Evolutionary conservation across 64 coral and sea anemone genomes (phyloP), one percentile per base, ranked within the genome.

Genomic region (Catalaphyllia jardinei): DNA sequence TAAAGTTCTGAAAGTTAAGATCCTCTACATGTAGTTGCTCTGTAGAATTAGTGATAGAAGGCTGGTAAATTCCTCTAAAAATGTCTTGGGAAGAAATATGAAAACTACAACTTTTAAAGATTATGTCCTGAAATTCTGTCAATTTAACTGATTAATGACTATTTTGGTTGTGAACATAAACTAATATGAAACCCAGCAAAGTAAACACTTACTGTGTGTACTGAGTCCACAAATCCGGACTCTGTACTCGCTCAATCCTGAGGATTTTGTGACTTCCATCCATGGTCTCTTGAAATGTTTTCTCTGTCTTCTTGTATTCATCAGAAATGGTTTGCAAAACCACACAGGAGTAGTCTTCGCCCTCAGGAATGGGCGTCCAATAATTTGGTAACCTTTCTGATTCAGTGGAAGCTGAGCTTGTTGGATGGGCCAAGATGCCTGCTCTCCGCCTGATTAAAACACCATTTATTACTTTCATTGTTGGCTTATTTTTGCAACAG

Each of bases 221-320:
- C 13, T 39, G 31, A 11, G 31, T 89, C 94, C 94, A 96, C 19
- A 96, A 79, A 79, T 90, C 91, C 10, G 28, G 76, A 52, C 90
- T 96, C 52, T 96, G 94, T 16, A 96, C 89, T 67, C 90, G 80
- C 38, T 96, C 86, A 42, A 96, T 96, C 54, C 55, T 86, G n/a
- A 89, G 11, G 60, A 96, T 92, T 8, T 52, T 83, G 77, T 75
- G 82, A n/a, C n/a, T n/a, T n/a, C n/a, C n/a, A n/a, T n/a, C n/a
- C n/a, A n/a, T n/a, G n/a, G n/a, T n/a, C n/a, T n/a, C n/a, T n/a
- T n/a, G n/a, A n/a, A n/a, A n/a, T n/a, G n/a, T n/a, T n/a, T n/a
- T n/a, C n/a, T n/a, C n/a, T n/a, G n/a, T n/a, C n/a, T n/a, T n/a
- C n/a, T n/a, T n/a, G n/a, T n/a, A n/a, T n/a, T n/a, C n/a, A 3